phyloP scores from a whole-genome alignment of 2,113 vertebrate genomes.

The Gambusia affinis region DNA sequence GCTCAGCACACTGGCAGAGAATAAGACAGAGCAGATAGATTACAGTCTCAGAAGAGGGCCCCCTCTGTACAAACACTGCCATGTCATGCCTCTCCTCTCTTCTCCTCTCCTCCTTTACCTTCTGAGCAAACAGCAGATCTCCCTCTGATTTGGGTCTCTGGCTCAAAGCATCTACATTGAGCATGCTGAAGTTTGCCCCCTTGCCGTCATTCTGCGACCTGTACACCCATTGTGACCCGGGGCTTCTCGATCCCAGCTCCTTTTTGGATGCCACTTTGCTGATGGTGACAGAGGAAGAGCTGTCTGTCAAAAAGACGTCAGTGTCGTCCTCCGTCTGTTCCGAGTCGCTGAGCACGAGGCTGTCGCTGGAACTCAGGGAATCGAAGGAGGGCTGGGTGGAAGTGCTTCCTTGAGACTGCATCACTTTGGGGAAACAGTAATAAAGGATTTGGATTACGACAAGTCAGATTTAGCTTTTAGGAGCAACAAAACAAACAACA shows the following conservation, averaged over 20 bases:
- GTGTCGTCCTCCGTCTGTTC: constrained; percentile 78
- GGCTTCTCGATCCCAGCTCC: constrained; percentile 43
- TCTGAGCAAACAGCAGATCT: constrained; percentile 88
- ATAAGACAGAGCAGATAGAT: constrained; percentile 47
- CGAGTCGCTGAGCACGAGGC: constrained; percentile 75
- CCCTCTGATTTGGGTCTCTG: constrained; percentile 71
- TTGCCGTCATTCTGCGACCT: constrained; percentile 33
- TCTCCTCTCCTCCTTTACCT: constrained; percentile 74
- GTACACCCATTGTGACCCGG: constrained; percentile 71
- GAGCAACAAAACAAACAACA: neutral
- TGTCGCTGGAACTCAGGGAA: constrained; percentile 77
- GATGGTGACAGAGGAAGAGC: constrained; percentile 57
- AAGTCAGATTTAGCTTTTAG: neutral
- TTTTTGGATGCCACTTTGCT: neutral
- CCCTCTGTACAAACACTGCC: constrained; percentile 19
- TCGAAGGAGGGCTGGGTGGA: constrained; percentile 81
- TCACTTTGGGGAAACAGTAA: constrained; percentile 53
- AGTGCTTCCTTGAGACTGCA: constrained; percentile 80
- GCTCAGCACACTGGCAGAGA: constrained; percentile 87
- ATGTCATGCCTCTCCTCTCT: constrained; percentile 13
- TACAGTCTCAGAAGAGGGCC: constrained; percentile 40
- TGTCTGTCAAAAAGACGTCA: constrained; percentile 80
- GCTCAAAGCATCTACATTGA: neutral
- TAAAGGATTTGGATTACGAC: constrained; percentile 10
- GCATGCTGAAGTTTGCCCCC: neutral